Conservation (phyloP, 2,888 invertebrate species). For the Macrostomum cliftonense region DNA sequence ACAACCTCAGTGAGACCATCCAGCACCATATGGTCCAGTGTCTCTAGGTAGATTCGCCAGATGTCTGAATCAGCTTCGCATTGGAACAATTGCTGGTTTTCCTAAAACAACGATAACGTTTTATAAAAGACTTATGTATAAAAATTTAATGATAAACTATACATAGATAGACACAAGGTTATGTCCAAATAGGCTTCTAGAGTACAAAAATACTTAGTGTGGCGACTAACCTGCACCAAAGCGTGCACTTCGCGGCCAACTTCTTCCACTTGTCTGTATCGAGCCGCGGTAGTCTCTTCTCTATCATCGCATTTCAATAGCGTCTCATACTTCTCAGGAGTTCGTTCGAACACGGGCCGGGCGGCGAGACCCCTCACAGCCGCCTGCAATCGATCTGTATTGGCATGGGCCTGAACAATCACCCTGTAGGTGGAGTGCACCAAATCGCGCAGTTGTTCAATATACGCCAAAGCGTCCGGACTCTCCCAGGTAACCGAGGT, state of each 20-base stretch:
- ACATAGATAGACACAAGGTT: neutral
- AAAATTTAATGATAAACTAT: neutral
- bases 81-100: conserved; percentile 3
- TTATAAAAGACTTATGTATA: neutral
- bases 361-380: conserved; percentile 17
- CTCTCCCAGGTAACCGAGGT: neutral
- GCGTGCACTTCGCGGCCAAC: conserved; percentile 2
- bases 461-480: conserved; percentile 58
- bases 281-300: conserved; percentile 1
- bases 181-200: neutral
- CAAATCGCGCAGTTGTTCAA: conserved; percentile 54
- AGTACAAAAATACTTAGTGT: too few relatives aligned
- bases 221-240: conserved; percentile 2
- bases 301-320: conserved; percentile 6
- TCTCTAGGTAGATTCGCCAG: conserved; percentile 11
- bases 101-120: neutral
- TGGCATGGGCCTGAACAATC: conserved; percentile 62
- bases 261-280: conserved; percentile 3
- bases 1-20: conserved; percentile 8
- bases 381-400: conserved; percentile 56
- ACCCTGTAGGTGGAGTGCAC: conserved; percentile 56
- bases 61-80: neutral
- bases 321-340: conserved; percentile 5
- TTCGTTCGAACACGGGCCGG: conserved; percentile 1
- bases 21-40: conserved; percentile 10